Evolutionary conservation across 2,888 invertebrate species (phyloP), one percentile per base, ranked within the genome.

Genomic region (Brachyopa scutellaris): DNA sequence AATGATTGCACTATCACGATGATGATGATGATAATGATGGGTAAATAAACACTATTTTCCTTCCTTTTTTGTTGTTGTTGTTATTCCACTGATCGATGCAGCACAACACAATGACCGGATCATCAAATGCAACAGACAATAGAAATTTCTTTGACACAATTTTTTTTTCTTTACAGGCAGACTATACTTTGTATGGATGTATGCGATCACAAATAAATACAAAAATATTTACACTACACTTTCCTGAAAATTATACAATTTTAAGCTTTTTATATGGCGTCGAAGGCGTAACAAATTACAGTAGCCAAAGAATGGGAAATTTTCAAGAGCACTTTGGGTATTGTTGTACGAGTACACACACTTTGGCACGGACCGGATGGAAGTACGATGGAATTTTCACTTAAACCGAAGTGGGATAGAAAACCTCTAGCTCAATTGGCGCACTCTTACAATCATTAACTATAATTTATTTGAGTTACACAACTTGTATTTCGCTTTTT

Each of bases 101-200:
- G 3, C 9, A 29, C 3, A 69, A 21, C 57, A 66, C 66, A 74
- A 59, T 49, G 57, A 66, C 47, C 57, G 47, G 38, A 40, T 51
- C 38, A 51, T 40, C 19, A 29, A 4, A 47, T 6, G 6, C 13
- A 7, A 26, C 67, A 42, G 42, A 76, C 76, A 64, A 70, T 70
- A 31, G 53, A 70, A 82, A 70, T 82, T 82, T 76, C 64, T 82
- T 76, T 70, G 61, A 77, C 82, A 77, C 76, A 76, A 51, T 73
- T 67, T 45, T 36, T 26, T 40, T n/a, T 51, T 51, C 40, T n/a
- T 67, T 36, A 26, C 4, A 26, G 26, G 6, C 3, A 26, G 26
- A 26, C 26, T 26, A n/a, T n/a, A n/a, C n/a, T n/a, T n/a, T n/a
- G n/a, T n/a, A n/a, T n/a, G n/a, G n/a, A n/a, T n/a, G n/a, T 26